Percentiles rank a stretch among this genome's conserved stretches.
These are phyloP conservation scores for Nemurella pictetii DNA, from an alignment of 2,888 invertebrate species.

Conservation along the genomic window DNA sequence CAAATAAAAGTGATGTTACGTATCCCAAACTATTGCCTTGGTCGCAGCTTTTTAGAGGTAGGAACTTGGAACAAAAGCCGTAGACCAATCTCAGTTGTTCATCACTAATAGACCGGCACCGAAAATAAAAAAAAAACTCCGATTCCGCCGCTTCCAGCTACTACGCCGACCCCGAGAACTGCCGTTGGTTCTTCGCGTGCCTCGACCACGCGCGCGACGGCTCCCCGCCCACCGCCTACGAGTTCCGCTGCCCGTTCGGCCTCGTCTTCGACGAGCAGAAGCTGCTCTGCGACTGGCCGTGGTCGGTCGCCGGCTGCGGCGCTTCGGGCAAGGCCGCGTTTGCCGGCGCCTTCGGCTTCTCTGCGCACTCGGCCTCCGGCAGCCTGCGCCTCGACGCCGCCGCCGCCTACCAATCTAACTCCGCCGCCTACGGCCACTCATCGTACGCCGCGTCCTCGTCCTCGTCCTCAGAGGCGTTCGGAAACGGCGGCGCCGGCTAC, in stretches of 20 bases:
- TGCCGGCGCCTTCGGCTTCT: conserved; percentile 21
- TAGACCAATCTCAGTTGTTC: no score
- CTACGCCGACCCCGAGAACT: conserved; percentile 79
- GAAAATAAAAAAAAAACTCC: no score
- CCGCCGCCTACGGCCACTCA: background rate
- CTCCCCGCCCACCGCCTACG: conserved; percentile 64
- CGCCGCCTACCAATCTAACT: background rate
- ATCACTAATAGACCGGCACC: no score
- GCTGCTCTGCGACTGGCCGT: conserved; percentile 78
- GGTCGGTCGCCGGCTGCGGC: conserved; percentile 62
- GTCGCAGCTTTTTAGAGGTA: no score
- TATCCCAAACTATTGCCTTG: no score
- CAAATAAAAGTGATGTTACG: no score
- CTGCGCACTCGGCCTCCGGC: background rate
- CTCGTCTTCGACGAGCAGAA: conserved; percentile 73
- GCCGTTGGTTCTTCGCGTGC: conserved; percentile 83
- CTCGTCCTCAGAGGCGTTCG: conserved; percentile 20
- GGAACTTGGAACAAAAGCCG: no score
- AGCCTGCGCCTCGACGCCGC: background rate
- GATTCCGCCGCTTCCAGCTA: conserved; percentile 52
- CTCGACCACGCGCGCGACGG: conserved; percentile 63
- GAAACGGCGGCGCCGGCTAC: conserved; percentile 29
- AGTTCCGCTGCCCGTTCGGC: conserved; percentile 80
- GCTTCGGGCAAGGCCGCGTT: conserved; percentile 26
- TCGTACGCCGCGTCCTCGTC: background rate